phyloP scores from a whole-genome alignment of 2,888 invertebrate genomes.

The Busseola fusca region DNA sequence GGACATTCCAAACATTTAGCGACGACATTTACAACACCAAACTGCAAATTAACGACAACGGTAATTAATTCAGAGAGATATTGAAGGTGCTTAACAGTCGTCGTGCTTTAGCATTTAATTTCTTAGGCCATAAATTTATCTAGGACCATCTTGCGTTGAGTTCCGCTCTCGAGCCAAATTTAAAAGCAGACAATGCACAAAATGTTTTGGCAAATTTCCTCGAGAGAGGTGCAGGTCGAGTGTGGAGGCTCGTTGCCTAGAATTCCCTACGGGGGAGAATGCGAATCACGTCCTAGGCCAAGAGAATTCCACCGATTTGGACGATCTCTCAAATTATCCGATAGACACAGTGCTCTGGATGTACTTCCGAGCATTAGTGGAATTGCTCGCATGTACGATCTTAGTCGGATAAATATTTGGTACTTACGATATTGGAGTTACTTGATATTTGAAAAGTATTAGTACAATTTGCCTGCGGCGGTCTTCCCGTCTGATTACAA shows the following conservation, averaged over 20 bases:
- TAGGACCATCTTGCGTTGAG: conserved; percentile 58
- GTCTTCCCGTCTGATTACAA: too few relatives aligned
- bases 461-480: too few relatives aligned
- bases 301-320: conserved; percentile 69
- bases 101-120: conserved; percentile 38
- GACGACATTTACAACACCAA: conserved; percentile 19
- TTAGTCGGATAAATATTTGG: conserved; percentile 50
- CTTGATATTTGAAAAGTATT: conserved; percentile 33
- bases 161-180: conserved; percentile 66
- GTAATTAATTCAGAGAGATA: conserved; percentile 41
- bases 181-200: conserved; percentile 71
- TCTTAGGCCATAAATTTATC: conserved; percentile 57
- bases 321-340: conserved; percentile 72
- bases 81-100: conserved; percentile 21
- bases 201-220: conserved; percentile 74
- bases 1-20: conserved; percentile 32
- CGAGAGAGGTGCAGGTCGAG: conserved; percentile 59
- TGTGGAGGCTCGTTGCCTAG: conserved; percentile 66
- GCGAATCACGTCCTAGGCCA: conserved; percentile 74
- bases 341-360: conserved; percentile 64
- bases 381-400: conserved; percentile 59
- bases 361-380: conserved; percentile 65
- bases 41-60: conserved; percentile 33
- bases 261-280: conserved; percentile 70
- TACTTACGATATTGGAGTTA: conserved; percentile 33